These are phyloP conservation scores for Cyprinodon tularosa DNA, from an alignment of 2,113 vertebrate genomes.

Conservation along the genomic window DNA sequence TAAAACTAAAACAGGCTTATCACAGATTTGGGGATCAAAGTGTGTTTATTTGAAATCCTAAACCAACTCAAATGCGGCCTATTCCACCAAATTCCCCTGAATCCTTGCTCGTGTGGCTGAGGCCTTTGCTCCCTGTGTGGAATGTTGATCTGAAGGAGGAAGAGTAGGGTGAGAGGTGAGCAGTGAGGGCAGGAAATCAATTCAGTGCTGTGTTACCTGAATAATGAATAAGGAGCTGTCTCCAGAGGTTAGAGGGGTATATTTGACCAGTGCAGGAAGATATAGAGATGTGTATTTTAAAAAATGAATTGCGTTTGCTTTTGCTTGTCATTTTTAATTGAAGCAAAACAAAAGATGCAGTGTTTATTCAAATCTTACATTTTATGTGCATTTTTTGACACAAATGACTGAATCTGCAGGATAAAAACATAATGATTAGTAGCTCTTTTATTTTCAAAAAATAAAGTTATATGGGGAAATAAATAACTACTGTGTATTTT, in stretches of 20 bases:
- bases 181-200: constrained; percentile 71
- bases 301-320: not conserved
- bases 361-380: not conserved
- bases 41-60: constrained; percentile 79
- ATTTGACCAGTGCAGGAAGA: constrained; percentile 23
- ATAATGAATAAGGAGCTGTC: constrained; percentile 72
- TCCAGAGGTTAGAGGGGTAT: constrained; percentile 44
- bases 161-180: constrained; percentile 64
- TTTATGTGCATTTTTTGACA: not conserved
- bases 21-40: constrained; percentile 79
- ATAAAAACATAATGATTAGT: not conserved
- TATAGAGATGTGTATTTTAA: constrained; percentile 30
- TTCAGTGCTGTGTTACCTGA: constrained; percentile 67
- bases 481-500: not conserved
- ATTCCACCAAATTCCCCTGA: constrained; percentile 62
- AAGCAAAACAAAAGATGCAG: not conserved
- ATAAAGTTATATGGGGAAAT: not conserved
- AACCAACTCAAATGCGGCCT: constrained; percentile 65
- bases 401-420: not conserved
- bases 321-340: not conserved
- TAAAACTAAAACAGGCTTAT: constrained; percentile 76
- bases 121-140: constrained; percentile 61
- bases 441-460: not conserved
- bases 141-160: constrained; percentile 71
- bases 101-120: constrained; percentile 59